Percentiles rank a stretch among this genome's conserved stretches.
Conservation (phyloP, 2,797 vertebrate genomes). For the Borostomias antarcticus region DNA sequence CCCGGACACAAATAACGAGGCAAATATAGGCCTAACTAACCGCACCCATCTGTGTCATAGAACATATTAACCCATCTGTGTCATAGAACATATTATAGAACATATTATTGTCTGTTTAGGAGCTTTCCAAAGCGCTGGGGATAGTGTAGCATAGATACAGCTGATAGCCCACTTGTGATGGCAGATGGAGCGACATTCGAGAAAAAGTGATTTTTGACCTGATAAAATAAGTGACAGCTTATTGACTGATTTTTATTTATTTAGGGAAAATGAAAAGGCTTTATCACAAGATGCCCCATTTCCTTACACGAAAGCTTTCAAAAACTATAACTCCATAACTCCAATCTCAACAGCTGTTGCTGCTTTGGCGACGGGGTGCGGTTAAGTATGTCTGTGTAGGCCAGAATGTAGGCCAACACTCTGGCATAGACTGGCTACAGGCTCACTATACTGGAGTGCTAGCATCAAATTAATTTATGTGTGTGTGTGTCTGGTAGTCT, state of each 20-base stretch:
- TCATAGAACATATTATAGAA: neutral
- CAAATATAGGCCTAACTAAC: slow-evolving; percentile 27
- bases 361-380: slow-evolving; percentile 58
- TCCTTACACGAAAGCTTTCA: no score
- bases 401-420: slow-evolving; percentile 75
- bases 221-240: neutral
- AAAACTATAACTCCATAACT: slow-evolving; percentile 32
- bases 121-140: neutral
- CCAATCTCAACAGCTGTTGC: slow-evolving; percentile 67
- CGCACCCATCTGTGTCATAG: slow-evolving; percentile 15
- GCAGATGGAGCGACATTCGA: neutral
- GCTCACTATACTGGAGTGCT: neutral
- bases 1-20: slow-evolving; percentile 14
- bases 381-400: slow-evolving; percentile 73
- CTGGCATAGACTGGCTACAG: slow-evolving; percentile 30
- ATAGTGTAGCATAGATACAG: no score
- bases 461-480: neutral
- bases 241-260: no score
- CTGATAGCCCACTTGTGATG: neutral
- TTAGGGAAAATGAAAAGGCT: no score
- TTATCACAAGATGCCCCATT: no score
- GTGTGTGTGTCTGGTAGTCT: neutral
- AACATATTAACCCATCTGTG: slow-evolving; percentile 9
- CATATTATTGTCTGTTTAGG: neutral
- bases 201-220: neutral